Percentiles rank a stretch among this genome's conserved stretches.
phyloP scores from a whole-genome alignment of 1,140 invertebrate species.

The Popillia japonica region DNA sequence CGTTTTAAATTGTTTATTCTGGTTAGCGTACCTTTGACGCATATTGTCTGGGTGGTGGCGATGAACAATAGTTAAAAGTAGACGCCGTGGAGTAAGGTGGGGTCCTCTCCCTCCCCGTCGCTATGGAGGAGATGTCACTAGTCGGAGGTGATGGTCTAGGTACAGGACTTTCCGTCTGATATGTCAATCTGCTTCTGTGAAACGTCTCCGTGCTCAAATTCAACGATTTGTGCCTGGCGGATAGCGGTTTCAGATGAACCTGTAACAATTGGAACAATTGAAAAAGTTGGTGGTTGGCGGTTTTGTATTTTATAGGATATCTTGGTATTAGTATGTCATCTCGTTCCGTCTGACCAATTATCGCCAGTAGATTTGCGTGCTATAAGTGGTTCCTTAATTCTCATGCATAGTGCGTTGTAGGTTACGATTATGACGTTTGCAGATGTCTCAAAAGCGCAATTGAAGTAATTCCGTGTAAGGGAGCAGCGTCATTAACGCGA shows the following conservation, averaged over 20 bases:
- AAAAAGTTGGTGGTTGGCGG: too few relatives aligned
- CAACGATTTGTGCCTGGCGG: slow-evolving; percentile 50
- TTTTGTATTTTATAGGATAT: too few relatives aligned
- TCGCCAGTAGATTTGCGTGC: too few relatives aligned
- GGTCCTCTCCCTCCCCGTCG: slow-evolving; percentile 53
- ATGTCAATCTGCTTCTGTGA: slow-evolving; percentile 50
- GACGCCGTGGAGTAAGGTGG: slow-evolving; percentile 52
- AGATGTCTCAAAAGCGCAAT: too few relatives aligned
- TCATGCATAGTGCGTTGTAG: too few relatives aligned
- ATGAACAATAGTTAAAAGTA: slow-evolving; percentile 37
- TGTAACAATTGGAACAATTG: neutral
- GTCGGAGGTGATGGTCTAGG: slow-evolving; percentile 45
- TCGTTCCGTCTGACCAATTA: too few relatives aligned
- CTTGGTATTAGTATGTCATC: too few relatives aligned
- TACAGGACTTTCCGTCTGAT: slow-evolving; percentile 44
- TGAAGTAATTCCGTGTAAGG: too few relatives aligned
- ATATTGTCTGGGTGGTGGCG: neutral
- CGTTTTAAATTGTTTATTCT: neutral
- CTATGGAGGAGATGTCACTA: slow-evolving; percentile 46
- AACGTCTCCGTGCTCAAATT: slow-evolving; percentile 51
- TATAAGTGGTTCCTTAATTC: too few relatives aligned
- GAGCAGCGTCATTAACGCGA: too few relatives aligned
- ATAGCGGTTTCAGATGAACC: slow-evolving; percentile 10
- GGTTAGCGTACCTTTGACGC: neutral
- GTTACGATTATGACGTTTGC: too few relatives aligned